phyloP scores from a whole-genome alignment of 1,140 invertebrate genomes.

The Procambarus virginalis region DNA sequence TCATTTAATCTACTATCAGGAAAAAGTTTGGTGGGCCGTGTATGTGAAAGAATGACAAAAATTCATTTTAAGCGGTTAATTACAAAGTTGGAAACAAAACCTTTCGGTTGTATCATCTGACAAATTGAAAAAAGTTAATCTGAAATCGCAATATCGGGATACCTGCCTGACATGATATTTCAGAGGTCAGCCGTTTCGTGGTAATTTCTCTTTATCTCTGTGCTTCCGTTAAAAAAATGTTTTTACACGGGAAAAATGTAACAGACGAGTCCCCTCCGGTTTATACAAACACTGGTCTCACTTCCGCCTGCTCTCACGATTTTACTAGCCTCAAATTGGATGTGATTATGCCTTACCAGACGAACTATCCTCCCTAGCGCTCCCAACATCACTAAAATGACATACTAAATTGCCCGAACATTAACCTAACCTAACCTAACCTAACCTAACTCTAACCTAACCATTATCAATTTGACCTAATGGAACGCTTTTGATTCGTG shows the following conservation, averaged over 20 bases:
- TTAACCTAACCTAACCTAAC: too few species aligned
- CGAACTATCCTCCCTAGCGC: too few species aligned
- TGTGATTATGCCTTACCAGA: too few species aligned
- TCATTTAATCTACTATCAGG: constrained; percentile 6
- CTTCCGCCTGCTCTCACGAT: too few species aligned
- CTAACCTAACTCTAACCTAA: too few species aligned
- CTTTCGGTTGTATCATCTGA: not conserved
- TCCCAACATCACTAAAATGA: too few species aligned
- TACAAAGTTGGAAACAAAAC: constrained; percentile 6
- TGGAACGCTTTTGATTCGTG: too few species aligned
- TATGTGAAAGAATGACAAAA: constrained; percentile 8
- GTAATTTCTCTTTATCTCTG: not conserved
- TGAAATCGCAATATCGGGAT: constrained; percentile 8
- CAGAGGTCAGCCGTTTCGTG: not conserved
- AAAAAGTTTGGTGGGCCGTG: not conserved
- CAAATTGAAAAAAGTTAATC: constrained; percentile 6
- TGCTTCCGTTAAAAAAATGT: not conserved
- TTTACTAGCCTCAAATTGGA: too few species aligned
- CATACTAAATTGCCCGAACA: too few species aligned
- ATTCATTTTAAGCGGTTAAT: constrained; percentile 3
- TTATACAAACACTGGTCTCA: too few species aligned
- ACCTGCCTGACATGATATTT: not conserved
- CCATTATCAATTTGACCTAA: too few species aligned
- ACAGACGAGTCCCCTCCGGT: too few species aligned
- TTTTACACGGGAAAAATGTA: not conserved